Evolutionary conservation across 2,797 vertebrate genomes (phyloP), one percentile per base, ranked within the genome.

Genomic region (Nannoperca obscura): DNA sequence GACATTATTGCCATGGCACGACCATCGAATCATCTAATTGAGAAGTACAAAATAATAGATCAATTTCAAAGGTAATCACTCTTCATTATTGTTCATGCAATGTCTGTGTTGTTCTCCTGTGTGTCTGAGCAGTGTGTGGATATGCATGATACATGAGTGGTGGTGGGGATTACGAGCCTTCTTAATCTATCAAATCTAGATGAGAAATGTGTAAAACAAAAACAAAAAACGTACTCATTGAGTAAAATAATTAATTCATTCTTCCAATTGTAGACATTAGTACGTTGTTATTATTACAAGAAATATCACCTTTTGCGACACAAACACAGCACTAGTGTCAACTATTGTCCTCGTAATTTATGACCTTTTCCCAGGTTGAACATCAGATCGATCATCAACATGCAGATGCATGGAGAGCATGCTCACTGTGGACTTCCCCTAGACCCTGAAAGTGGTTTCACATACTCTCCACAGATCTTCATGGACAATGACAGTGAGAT

Each of bases 401-500:
- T 96, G 93, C 96, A 97, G 93, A 66, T 95, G 8, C 93, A 94
- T 3, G 95, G 95, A 42, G 96, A 96, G 64, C 96, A 96, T n/a
- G 92, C 93, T 76, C 91, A 95, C 88, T 97, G 96, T 61, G 96
- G 95, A 44, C 94, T 95, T 58, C 83, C 92, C 3, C 84, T 96
- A 7, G 92, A 96, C 54, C 84, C 86, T 47, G 87, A 85, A 20
- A 96, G 95, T 71, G 95, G 96, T 46, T 97, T 97, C 85, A 95
- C 96, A 2, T 97, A 97, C 85, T 92, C 91, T 15, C 95, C 96
- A 12, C 94, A 96, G 86, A 78, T 78, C 88, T 96, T 97, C 90
- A 97, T 97, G 96, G 95, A 96, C 40, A 95, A 94, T 59, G 90
- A 95, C 70, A 96, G 96, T 97, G 69, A 95, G 95, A 89, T 34